phyloP scores from a whole-genome alignment of 2,113 vertebrate species.

The Sturnus vulgaris region DNA sequence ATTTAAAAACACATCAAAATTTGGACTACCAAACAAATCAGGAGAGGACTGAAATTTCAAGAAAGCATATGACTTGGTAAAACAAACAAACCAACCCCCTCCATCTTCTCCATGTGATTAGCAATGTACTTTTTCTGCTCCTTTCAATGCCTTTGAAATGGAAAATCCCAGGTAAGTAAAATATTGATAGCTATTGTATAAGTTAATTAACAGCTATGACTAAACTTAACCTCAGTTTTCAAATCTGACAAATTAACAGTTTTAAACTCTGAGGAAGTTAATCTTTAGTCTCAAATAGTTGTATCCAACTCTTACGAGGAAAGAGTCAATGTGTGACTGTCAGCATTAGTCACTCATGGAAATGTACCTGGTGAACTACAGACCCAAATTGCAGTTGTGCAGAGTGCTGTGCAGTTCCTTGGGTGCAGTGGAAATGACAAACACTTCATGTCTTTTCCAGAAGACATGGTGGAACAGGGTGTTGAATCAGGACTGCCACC shows the following conservation, averaged over 20 bases:
- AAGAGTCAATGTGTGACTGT: slow-evolving; percentile 38
- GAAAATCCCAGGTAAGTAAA: slow-evolving; percentile 55
- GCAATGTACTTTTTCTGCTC: not conserved
- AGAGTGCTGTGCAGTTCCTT: not conserved
- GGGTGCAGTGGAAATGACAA: not conserved
- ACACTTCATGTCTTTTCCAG: not conserved
- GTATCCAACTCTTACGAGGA: slow-evolving; percentile 54
- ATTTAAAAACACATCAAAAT: not conserved
- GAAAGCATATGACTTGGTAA: not conserved
- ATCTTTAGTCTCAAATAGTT: slow-evolving; percentile 69
- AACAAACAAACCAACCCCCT: slow-evolving; percentile 16
- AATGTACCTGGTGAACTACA: slow-evolving; percentile 5
- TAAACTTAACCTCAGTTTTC: slow-evolving; percentile 63
- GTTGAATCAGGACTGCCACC: not conserved
- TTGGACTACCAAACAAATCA: not conserved
- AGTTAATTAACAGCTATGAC: slow-evolving; percentile 76
- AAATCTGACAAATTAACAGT: slow-evolving; percentile 69
- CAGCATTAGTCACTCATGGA: slow-evolving; percentile 47
- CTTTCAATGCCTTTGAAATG: slow-evolving; percentile 35
- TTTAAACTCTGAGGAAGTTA: slow-evolving; percentile 66
- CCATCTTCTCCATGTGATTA: not conserved
- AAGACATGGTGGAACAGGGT: not conserved
- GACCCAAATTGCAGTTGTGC: not conserved
- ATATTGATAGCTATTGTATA: slow-evolving; percentile 59
- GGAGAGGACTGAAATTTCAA: not conserved